phyloP scores from a whole-genome alignment of 2,797 vertebrate species.

The Anas bahamensis region DNA sequence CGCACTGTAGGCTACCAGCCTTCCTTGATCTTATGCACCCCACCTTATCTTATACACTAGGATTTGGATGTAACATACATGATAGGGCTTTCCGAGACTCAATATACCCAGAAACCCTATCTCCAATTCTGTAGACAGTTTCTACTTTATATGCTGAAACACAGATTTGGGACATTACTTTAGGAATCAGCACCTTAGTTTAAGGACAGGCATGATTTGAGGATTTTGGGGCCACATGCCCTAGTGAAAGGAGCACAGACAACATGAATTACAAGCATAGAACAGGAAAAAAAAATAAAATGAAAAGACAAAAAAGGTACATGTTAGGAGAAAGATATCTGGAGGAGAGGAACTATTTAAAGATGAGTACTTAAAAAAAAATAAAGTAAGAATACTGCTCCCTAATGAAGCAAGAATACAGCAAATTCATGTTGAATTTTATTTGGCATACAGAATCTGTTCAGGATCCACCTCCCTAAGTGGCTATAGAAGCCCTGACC shows the following conservation, averaged over 20 bases:
- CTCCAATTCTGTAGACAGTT: neutral
- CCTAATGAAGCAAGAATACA: neutral
- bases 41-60: neutral
- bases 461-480: neutral
- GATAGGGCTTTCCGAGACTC: neutral
- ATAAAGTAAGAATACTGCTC: neutral
- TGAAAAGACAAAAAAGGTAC: neutral
- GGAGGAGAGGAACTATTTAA: neutral
- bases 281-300: neutral
- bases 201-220: neutral
- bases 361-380: neutral
- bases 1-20: neutral
- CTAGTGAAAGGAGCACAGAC: neutral
- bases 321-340: neutral
- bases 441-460: neutral
- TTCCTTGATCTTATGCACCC: neutral
- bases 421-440: neutral
- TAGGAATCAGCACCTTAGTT: neutral
- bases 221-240: neutral
- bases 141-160: neutral
- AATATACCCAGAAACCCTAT: neutral
- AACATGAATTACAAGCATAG: neutral
- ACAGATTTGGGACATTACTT: neutral
- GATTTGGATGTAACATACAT: neutral
- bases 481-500: constrained; percentile 69